These are phyloP conservation scores for Cliona cf. orientalis DNA, from an alignment of 37 sponge, comb jelly and placozoan genomes.

Conservation along the genomic window DNA sequence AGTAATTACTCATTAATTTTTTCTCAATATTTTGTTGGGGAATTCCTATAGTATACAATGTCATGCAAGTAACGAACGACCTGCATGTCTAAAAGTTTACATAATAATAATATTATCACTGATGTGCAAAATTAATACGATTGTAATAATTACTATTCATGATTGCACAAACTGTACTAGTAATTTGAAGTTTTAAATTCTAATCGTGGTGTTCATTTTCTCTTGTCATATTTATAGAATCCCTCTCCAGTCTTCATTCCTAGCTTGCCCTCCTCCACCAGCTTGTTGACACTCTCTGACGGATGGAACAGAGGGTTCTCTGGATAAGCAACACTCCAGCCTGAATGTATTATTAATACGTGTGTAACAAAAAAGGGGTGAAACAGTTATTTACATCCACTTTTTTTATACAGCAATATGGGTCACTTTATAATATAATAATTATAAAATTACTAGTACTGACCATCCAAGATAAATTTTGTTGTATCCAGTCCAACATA, in stretches of 20 bases:
- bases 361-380: background rate
- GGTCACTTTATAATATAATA: background rate
- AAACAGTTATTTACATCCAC: background rate
- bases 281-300: constrained; percentile 61
- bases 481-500: constrained; percentile 95
- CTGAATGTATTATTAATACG: constrained; percentile 16
- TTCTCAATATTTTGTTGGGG: too few species aligned
- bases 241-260: constrained; percentile 96
- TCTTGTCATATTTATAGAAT: constrained; percentile 82
- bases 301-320: constrained; percentile 88
- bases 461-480: constrained; percentile 92
- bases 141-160: background rate
- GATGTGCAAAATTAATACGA: background rate
- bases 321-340: constrained; percentile 87
- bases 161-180: background rate
- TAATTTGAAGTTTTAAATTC: background rate
- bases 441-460: background rate
- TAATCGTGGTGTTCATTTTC: background rate
- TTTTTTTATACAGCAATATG: background rate
- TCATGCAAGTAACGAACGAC: too few species aligned
- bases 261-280: constrained; percentile 90
- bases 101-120: background rate
- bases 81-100: too few species aligned
- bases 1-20: too few species aligned
- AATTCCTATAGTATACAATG: too few species aligned